Base-by-base conservation (phyloP, 2,113 vertebrate genomes). In the Cebidichthys violaceus region DNA sequence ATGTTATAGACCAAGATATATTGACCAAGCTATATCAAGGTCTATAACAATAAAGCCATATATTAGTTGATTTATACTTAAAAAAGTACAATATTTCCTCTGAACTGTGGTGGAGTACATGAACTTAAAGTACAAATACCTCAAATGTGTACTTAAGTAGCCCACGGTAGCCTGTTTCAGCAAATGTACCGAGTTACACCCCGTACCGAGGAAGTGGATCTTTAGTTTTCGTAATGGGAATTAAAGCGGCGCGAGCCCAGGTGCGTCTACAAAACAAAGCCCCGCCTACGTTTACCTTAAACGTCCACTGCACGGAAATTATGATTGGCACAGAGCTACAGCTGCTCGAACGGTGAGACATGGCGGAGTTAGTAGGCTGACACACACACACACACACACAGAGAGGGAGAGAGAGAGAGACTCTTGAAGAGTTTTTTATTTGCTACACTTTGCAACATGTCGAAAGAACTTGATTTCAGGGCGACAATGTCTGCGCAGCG, bases 271-370 rank as follows among this genome's bases (percentile, higher is more conserved):
- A 59, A 14, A 14, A 18, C n/a, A 6, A 91, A 84, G 87, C 86
- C 89, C 92, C 94, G 92, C 95, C 95, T 60, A 45, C 69, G 3
- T 84, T 91, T 90, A 92, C 92, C 88, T 92, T 86, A 93, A 92
- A 92, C 79, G 90, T 93, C 90, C 90, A 92, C 75, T 75, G 81
- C 70, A 68, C 89, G 71, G 82, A 88, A 75, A 75, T 86, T 86
- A 73, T 94, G 94, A 95, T 94, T 95, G 94, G 93, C 92, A 86
- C 88, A 81, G 76, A 29, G 87, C 85, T 86, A 43, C 91, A 91
- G 93, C 92, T 90, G 88, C 90, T 90, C 29, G 71, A 45, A 75
- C 77, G 69, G 80, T 77, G 89, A 92, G 93, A 90, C 92, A 94
- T 95, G 95, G 94, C 93, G 94, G 94, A 94, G 93, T 93, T 90